Evolutionary conservation across 2,888 invertebrate genomes (phyloP).

Genomic region (Panorpa germanica): DNA sequence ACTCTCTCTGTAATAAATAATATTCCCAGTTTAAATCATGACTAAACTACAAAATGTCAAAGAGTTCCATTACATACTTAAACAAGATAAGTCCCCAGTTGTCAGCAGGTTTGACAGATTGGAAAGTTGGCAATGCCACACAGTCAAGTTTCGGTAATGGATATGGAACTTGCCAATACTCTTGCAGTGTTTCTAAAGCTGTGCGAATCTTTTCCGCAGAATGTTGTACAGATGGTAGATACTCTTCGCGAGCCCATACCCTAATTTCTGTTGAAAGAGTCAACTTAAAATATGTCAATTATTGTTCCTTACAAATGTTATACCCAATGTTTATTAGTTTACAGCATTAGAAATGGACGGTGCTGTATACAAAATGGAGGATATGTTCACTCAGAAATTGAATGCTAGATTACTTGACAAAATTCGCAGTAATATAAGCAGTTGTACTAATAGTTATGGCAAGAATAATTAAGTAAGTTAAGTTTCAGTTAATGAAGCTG

Average conservation of each 20-base stretch:
- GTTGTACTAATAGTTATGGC: no score
- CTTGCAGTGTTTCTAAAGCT: conserved; percentile 36
- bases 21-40: conserved; percentile 8
- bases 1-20: conserved; percentile 38
- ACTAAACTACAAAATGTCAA: conserved; percentile 1
- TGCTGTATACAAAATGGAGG: no score
- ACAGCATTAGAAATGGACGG: no score
- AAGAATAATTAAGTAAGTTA: no score
- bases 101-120: conserved; percentile 51
- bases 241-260: conserved; percentile 11
- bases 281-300: no score
- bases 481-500: no score
- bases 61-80: conserved; percentile 31
- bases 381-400: no score
- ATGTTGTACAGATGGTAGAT: conserved; percentile 14
- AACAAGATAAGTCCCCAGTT: conserved; percentile 65
- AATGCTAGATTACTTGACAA: no score
- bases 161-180: conserved; percentile 42
- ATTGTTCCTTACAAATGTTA: no score
- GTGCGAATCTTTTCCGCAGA: conserved; percentile 34
- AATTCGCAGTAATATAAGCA: no score
- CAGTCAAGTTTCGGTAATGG: conserved; percentile 50
- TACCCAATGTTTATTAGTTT: no score
- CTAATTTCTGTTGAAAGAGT: no score
- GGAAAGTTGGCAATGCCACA: conserved; percentile 51